These are phyloP conservation scores for Carapus acus DNA, from an alignment of 2,797 vertebrate genomes.

Conservation along the genomic window DNA sequence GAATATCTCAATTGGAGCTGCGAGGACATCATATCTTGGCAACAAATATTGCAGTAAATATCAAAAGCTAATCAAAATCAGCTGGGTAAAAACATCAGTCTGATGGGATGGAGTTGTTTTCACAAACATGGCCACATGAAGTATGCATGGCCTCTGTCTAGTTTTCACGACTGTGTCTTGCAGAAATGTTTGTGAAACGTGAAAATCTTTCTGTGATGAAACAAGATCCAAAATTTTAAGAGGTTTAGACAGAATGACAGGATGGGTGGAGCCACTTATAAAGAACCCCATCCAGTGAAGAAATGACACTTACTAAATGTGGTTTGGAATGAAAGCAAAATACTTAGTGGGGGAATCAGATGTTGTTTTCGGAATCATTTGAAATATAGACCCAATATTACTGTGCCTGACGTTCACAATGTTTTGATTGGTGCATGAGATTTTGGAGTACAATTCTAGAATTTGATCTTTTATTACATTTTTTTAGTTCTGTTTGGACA, in stretches of 20 bases:
- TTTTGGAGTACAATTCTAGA: too few relatives aligned
- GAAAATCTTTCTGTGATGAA: conserved; percentile 19
- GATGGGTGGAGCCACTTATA: conserved; percentile 4
- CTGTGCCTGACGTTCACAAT: background rate
- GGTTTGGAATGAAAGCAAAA: conserved; percentile 1
- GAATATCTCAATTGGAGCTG: too few relatives aligned
- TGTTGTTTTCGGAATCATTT: background rate
- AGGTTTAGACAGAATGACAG: conserved; percentile 22
- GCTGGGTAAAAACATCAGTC: too few relatives aligned
- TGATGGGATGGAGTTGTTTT: background rate
- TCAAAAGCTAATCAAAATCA: too few relatives aligned
- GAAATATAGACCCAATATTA: background rate
- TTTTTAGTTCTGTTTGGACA: too few relatives aligned
- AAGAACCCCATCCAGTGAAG: too few relatives aligned
- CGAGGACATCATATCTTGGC: too few relatives aligned
- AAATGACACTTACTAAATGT: background rate
- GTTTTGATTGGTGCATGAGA: too few relatives aligned
- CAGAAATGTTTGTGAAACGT: conserved; percentile 12
- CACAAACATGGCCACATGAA: background rate
- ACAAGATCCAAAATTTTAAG: conserved; percentile 2
- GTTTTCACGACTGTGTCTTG: conserved; percentile 6
- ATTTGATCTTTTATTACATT: too few relatives aligned
- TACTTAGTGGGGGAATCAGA: background rate
- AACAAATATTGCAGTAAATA: too few relatives aligned
- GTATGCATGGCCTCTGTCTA: background rate